Percentiles rank a stretch among this genome's conserved stretches.
Evolutionary conservation across 1,140 invertebrate genomes (phyloP).

Genomic region (Hyphantria cunea): DNA sequence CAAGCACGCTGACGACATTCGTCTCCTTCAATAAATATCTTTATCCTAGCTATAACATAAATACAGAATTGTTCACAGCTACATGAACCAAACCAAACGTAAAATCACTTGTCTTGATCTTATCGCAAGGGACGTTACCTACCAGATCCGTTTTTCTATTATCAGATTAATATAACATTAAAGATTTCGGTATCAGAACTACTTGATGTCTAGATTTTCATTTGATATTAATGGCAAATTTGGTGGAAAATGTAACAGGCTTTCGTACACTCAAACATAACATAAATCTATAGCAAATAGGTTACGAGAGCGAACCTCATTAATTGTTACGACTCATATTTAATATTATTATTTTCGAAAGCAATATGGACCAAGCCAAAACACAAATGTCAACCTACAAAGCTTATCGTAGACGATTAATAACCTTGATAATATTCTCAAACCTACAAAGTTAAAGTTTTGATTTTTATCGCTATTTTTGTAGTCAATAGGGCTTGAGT

Average conservation of each 20-base stretch:
- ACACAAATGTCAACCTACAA: slow-evolving; percentile 23
- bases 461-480: slow-evolving; percentile 27
- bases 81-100: too few relatives aligned
- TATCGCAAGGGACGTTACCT: too few relatives aligned
- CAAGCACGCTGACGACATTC: too few relatives aligned
- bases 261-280: not conserved
- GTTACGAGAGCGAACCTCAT: slow-evolving; percentile 18
- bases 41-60: too few relatives aligned
- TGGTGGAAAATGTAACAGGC: not conserved
- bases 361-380: slow-evolving; percentile 15
- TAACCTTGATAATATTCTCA: slow-evolving; percentile 23
- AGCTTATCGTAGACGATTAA: slow-evolving; percentile 18
- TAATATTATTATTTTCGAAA: slow-evolving; percentile 25
- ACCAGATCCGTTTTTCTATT: too few relatives aligned
- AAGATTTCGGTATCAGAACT: too few relatives aligned
- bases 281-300: slow-evolving; percentile 11
- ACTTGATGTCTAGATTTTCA: not conserved
- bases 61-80: too few relatives aligned
- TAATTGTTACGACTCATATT: slow-evolving; percentile 20
- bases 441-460: slow-evolving; percentile 19
- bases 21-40: slow-evolving; percentile 11
- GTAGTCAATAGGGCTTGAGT: slow-evolving; percentile 24
- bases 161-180: too few relatives aligned
- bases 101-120: too few relatives aligned
- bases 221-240: slow-evolving; percentile 2